phyloP scores from a whole-genome alignment of 1,140 invertebrate species.

The Batillaria attramentaria region DNA sequence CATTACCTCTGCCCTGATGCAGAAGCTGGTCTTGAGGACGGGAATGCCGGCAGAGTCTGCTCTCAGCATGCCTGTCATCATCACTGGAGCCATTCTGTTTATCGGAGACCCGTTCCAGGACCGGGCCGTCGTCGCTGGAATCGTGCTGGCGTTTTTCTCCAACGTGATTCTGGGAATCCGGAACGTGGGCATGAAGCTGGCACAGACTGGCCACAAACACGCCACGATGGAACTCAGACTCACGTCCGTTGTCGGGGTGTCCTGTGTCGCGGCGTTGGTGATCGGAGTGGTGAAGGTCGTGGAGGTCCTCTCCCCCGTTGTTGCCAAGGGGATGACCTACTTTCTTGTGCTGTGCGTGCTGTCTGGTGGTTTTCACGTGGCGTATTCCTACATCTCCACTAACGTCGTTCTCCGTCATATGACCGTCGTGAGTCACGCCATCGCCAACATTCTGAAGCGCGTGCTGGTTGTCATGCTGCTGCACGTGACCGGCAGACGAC shows the following conservation, averaged over 20 bases:
- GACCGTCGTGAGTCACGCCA: constrained; percentile 45
- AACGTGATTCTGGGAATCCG: constrained; percentile 39
- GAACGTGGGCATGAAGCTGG: constrained; percentile 27
- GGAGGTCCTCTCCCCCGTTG: not conserved
- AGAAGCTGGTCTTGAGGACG: constrained; percentile 14
- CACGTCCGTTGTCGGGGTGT: not conserved
- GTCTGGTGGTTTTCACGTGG: constrained; percentile 40
- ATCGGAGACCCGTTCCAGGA: not conserved
- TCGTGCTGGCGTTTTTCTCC: constrained; percentile 31
- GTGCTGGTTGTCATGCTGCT: constrained; percentile 41
- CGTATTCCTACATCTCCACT: constrained; percentile 45
- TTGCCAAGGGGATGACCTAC: not conserved
- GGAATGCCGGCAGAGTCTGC: not conserved
- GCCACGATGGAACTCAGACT: not conserved
- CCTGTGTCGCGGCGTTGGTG: not conserved
- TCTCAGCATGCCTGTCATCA: constrained; percentile 28
- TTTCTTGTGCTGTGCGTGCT: not conserved
- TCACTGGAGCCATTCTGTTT: constrained; percentile 33
- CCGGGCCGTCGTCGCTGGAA: not conserved
- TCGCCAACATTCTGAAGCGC: constrained; percentile 46
- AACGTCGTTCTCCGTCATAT: constrained; percentile 41
- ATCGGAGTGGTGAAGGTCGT: not conserved
- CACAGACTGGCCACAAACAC: not conserved
- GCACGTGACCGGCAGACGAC: constrained; percentile 23
- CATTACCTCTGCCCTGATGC: constrained; percentile 30